These are phyloP conservation scores for Ariolimax columbianus DNA, from an alignment of 2,888 invertebrate species.

Conservation along the genomic window DNA sequence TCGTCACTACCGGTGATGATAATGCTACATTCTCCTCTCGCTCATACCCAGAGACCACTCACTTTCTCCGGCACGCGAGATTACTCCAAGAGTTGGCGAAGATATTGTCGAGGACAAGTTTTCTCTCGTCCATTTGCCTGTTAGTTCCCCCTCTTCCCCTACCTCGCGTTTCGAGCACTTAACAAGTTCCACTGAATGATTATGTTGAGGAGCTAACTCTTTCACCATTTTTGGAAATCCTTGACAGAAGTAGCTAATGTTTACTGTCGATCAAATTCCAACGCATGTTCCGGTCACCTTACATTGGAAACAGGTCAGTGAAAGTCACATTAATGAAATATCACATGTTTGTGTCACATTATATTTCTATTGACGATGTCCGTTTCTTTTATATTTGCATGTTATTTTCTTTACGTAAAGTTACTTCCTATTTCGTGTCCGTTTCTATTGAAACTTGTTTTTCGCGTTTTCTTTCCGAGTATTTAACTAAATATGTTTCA, in stretches of 20 bases:
- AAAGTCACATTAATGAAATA: too few species aligned
- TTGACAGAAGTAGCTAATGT: not conserved
- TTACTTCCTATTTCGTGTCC: too few species aligned
- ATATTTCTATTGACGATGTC: not conserved
- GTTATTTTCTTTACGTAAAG: not conserved
- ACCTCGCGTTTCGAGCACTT: not conserved
- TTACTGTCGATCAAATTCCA: slow-evolving; percentile 5
- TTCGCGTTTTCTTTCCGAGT: too few species aligned
- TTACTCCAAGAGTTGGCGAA: not conserved
- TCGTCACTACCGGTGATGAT: not conserved
- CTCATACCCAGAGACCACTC: not conserved
- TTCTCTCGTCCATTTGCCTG: not conserved
- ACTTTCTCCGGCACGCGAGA: not conserved
- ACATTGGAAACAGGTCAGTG: not conserved
- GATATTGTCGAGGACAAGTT: not conserved
- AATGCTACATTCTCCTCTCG: slow-evolving; percentile 2
- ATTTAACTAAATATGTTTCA: too few species aligned
- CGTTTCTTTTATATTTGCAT: not conserved
- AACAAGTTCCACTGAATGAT: not conserved
- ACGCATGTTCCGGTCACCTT: not conserved
- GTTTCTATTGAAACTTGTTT: too few species aligned
- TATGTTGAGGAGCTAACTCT: not conserved
- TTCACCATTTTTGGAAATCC: not conserved
- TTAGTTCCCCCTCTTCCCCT: not conserved
- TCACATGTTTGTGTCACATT: too few species aligned